Evolutionary conservation across 1,140 invertebrate species (phyloP), one percentile per base, ranked within the genome.

Genomic region (Helicorthomorpha holstii): DNA sequence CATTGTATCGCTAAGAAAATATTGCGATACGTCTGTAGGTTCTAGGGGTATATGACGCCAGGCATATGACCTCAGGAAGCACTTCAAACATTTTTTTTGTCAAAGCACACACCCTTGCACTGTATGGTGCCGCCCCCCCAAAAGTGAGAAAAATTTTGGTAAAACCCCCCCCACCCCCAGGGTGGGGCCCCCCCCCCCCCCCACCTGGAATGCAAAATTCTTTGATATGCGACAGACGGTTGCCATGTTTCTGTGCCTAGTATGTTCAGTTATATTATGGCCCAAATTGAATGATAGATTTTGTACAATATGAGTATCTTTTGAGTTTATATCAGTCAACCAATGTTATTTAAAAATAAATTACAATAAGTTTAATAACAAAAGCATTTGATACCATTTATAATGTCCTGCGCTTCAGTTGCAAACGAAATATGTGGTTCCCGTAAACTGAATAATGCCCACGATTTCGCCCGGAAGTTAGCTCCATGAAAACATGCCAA

Each of bases 401-500:
- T 61, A 42, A 86, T 75, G 66, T 89, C 82, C 65, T 93, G 87
- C 1, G 89, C 88, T 68, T 96, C 91, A 0, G 92, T 94, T 19
- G 88, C 82, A 71, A 97, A 96, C 59, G 83, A 88, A 54, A 97
- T 94, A 54, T 81, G 88, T 0, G 92, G 91, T 58, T 96, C 88
- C 65, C 88, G 85, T 47, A 98, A 70, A 54, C 86, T 93, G 65
- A 97, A 97, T 25, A 96, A 63, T 1, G 91, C 92, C 92, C 93
- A 98, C 1, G 83, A 91, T 69, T 95, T 96, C 26, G 90, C 82
- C 58, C 91, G 91, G 67, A 97, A 94, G 68, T 95, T 96, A 60
- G 94, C 89, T 3, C 92, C 93, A 68, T 96, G 90, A 72, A 96
- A 98, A 67, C 92, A 96, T 4, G 90, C 91, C 34, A 98, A 71